Base-by-base conservation (phyloP, 2,888 invertebrate species). In the Trichogramma evanescens region DNA sequence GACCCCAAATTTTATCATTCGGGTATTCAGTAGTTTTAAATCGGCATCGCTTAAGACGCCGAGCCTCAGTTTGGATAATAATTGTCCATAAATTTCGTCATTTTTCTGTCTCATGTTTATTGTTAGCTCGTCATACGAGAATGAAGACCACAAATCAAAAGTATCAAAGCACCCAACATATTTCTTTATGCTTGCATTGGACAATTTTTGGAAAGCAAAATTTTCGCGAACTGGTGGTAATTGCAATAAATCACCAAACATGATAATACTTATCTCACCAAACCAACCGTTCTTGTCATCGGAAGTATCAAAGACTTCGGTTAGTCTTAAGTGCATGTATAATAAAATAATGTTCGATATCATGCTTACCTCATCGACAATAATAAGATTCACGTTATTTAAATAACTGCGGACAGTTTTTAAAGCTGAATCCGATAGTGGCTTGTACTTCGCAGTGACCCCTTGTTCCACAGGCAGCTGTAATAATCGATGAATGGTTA, bases 191-290 rank as follows among this genome's bases (percentile, higher is more conserved):
- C 68, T 65, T 43, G 66, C 40, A 50, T 62, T 59, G 5, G 66
- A 59, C 49, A 74, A 59, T 63, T 67, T 63, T 50, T 67, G 62
- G 58, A 68, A 74, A 9, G 69, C 63, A 6, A 71, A 70, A 43
- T 67, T 57, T 64, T 71, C 68, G 52, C 65, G 66, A 39, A 71
- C 71, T 4, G 72, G 72, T 6, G 72, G 72, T 7, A 73, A 65
- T 63, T 74, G 72, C 39, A 74, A 62, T 10, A 74, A 68, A 66
- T 75, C 73, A 26, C 72, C 71, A 52, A 74, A 67, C 5, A 73
- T 53, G 39, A 73, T 8, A 50, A 73, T 63, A 58, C 72, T 66
- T 61, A 64, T 70, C 57, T 63, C 65, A 38, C 71, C 72, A 62
- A 73, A 74, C 71, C 71, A 73, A 6, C 71, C 71, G 64, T 72